Evolutionary conservation across 2,888 invertebrate genomes (phyloP).

Genomic region (Calephelis perditalis): DNA sequence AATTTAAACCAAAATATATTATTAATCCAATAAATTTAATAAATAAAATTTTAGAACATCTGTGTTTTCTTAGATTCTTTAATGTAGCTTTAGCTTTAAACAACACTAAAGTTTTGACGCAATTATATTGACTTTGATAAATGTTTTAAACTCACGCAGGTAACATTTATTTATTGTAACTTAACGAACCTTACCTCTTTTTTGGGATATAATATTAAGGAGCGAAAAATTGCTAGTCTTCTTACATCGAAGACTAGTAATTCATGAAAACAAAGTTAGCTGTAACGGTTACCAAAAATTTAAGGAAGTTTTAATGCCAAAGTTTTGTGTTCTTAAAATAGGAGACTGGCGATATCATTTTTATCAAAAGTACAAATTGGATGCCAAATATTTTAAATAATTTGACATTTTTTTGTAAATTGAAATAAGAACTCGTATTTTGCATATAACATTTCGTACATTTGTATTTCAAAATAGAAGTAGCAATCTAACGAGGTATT

Average conservation of each 20-base stretch:
- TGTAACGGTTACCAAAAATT: background rate
- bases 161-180: conserved; percentile 6
- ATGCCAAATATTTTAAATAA: conserved; percentile 51
- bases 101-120: background rate
- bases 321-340: conserved; percentile 39
- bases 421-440: background rate
- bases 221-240: too few species aligned
- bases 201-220: too few species aligned
- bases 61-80: background rate
- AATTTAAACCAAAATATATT: background rate
- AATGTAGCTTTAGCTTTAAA: background rate
- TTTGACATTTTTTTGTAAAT: background rate
- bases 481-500: background rate
- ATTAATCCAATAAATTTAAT: background rate
- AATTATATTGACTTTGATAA: conserved; percentile 8
- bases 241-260: too few species aligned
- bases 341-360: conserved; percentile 17
- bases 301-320: conserved; percentile 23
- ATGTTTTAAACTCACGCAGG: conserved; percentile 12
- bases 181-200: background rate
- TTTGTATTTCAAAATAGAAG: background rate
- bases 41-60: background rate
- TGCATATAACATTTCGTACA: background rate
- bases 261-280: too few species aligned
- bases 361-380: conserved; percentile 46